phyloP scores from a whole-genome alignment of 2,113 vertebrate genomes.

The Spea multiplicata region DNA sequence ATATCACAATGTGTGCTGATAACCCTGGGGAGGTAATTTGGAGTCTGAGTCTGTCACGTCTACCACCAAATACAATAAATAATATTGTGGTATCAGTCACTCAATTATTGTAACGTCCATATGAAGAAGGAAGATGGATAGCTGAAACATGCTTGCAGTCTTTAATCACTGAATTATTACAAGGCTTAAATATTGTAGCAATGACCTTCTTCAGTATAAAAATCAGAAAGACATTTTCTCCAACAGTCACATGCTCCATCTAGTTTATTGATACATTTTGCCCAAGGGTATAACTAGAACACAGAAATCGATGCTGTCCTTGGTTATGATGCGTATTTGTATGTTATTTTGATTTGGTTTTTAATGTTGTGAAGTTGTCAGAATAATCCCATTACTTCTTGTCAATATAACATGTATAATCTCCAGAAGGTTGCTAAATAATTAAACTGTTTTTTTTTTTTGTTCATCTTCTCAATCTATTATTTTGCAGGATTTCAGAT shows the following conservation, averaged over 20 bases:
- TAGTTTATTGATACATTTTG: constrained; percentile 28
- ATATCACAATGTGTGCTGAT: too few relatives aligned
- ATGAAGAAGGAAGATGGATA: constrained; percentile 6
- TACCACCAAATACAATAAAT: background rate
- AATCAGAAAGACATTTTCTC: constrained; percentile 3
- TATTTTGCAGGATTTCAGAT: too few relatives aligned
- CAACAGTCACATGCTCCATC: background rate
- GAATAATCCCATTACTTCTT: constrained; percentile 9
- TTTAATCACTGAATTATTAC: background rate
- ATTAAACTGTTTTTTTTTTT: too few relatives aligned
- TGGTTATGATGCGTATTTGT: background rate
- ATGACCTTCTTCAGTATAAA: background rate
- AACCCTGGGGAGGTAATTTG: background rate
- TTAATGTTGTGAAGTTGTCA: background rate
- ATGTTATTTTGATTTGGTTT: constrained; percentile 2
- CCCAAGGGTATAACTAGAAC: constrained; percentile 17
- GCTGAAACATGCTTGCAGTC: constrained; percentile 15
- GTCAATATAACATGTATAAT: background rate
- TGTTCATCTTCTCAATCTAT: too few relatives aligned
- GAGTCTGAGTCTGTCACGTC: background rate
- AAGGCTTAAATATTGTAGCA: constrained; percentile 3
- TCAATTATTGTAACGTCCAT: constrained; percentile 4
- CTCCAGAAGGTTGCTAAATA: background rate
- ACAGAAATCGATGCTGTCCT: constrained; percentile 12
- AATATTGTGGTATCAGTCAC: too few relatives aligned